Conservation (phyloP, 2,113 vertebrate genomes). For the Nesogale talazaci region DNA sequence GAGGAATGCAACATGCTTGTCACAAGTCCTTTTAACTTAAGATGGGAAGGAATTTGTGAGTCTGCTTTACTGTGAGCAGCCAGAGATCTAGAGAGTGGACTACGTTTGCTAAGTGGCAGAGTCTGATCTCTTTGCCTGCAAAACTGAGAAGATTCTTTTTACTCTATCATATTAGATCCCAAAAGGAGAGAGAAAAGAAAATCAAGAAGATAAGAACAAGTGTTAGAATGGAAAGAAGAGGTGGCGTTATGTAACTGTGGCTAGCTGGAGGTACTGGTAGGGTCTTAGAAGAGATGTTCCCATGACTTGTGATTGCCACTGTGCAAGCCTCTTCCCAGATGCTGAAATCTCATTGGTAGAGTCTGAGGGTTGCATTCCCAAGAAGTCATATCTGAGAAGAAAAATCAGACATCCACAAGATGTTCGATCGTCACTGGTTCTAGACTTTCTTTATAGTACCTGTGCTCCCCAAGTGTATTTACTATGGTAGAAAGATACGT, state of each 20-base stretch:
- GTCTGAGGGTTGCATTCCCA: neutral
- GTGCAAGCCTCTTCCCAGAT: neutral
- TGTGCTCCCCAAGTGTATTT: slow-evolving; percentile 27
- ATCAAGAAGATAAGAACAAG: neutral
- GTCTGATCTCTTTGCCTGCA: neutral
- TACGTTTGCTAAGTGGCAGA: neutral
- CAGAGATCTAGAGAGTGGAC: neutral
- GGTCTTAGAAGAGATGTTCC: neutral
- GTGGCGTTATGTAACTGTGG: neutral
- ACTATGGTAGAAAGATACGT: neutral
- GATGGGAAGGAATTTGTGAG: neutral
- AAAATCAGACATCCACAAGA: neutral
- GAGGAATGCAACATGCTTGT: neutral
- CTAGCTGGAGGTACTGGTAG: neutral
- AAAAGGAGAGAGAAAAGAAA: neutral
- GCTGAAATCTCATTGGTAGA: neutral
- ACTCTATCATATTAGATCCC: neutral
- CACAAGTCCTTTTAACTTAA: neutral
- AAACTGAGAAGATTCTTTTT: neutral
- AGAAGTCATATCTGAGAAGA: neutral
- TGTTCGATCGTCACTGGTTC: neutral
- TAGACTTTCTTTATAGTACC: neutral
- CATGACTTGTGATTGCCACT: neutral
- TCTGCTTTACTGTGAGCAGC: neutral
- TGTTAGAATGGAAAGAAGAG: neutral